Percentiles rank a stretch among this genome's conserved stretches.
Evolutionary conservation across 2,797 vertebrate genomes (phyloP).

Genomic region (Alcedo quadribrachys): DNA sequence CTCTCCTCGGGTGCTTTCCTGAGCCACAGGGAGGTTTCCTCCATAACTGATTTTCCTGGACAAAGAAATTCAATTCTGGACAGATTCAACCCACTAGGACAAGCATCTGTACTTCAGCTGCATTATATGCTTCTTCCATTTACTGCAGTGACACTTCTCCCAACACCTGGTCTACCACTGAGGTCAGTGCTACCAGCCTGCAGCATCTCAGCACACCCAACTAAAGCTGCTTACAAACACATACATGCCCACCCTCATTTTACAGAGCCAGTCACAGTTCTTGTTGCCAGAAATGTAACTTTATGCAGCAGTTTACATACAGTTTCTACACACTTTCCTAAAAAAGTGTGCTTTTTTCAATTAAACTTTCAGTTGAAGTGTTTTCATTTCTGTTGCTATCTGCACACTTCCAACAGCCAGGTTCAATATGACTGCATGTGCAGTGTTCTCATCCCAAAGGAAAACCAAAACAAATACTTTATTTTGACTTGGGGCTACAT

Average conservation of each 20-base stretch:
- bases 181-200: neutral
- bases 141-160: neutral
- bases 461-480: conserved; percentile 4
- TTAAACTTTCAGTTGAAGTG: neutral
- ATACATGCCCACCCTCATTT: neutral
- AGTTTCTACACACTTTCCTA: neutral
- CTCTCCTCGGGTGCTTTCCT: fast-evolving
- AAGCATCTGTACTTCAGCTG: neutral
- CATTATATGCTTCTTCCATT: neutral
- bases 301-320: neutral
- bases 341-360: neutral
- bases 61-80: neutral
- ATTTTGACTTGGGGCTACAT: neutral
- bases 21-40: neutral
- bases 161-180: neutral
- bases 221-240: neutral
- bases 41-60: neutral
- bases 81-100: neutral
- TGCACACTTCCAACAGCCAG: neutral
- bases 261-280: neutral
- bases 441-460: neutral
- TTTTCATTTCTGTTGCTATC: neutral
- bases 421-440: neutral
- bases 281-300: neutral
- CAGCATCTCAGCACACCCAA: neutral